These are phyloP conservation scores for Scophthalmus maximus DNA, from an alignment of 2,113 vertebrate genomes.

Conservation along the genomic window DNA sequence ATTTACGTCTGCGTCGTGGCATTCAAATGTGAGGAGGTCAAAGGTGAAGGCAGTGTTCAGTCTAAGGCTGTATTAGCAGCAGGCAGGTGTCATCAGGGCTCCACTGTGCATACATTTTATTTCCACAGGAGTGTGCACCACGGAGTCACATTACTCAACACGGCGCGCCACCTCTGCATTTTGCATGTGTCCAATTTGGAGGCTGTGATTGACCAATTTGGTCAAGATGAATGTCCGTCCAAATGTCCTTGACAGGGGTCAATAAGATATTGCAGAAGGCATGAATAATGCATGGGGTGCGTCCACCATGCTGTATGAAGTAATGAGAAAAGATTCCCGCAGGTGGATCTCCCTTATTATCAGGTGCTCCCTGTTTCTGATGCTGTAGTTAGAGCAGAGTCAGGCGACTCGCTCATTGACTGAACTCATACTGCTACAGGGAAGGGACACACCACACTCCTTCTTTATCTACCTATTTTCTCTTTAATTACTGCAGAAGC, in stretches of 20 bases:
- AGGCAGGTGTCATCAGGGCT: slow-evolving; percentile 45
- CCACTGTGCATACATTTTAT: slow-evolving; percentile 22
- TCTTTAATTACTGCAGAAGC: slow-evolving; percentile 15
- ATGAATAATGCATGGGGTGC: slow-evolving; percentile 73
- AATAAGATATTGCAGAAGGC: slow-evolving; percentile 57
- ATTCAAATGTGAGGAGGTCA: slow-evolving; percentile 57
- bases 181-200: slow-evolving; percentile 68
- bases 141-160: slow-evolving; percentile 50
- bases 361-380: slow-evolving; percentile 48
- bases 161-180: slow-evolving; percentile 34
- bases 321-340: slow-evolving; percentile 70
- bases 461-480: slow-evolving; percentile 3
- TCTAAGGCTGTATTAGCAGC: slow-evolving; percentile 37
- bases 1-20: neutral
- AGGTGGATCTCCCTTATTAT: slow-evolving; percentile 61
- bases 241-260: slow-evolving; percentile 75
- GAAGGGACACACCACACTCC: neutral
- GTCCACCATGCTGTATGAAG: slow-evolving; percentile 41
- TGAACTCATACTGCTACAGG: neutral
- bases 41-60: slow-evolving; percentile 28
- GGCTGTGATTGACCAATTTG: slow-evolving; percentile 69
- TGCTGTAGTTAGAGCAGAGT: slow-evolving; percentile 17
- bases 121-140: slow-evolving; percentile 6
- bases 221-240: slow-evolving; percentile 68
- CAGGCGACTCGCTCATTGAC: slow-evolving; percentile 9